Percentiles rank a stretch among this genome's conserved stretches.
These are phyloP conservation scores for Rhingia campestris DNA, from an alignment of 2,888 invertebrate genomes.

Conservation along the genomic window DNA sequence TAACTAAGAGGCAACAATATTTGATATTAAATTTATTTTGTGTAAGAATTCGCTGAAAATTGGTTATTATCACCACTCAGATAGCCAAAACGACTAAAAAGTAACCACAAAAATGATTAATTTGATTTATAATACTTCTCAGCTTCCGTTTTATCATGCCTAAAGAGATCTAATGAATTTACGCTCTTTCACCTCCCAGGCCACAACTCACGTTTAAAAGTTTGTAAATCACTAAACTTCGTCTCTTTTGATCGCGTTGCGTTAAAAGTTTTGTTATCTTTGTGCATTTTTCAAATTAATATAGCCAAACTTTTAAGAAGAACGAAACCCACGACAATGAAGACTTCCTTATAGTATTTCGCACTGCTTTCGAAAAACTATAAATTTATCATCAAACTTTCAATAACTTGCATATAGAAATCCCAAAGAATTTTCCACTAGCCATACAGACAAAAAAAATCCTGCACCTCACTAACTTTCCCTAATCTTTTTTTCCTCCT, in stretches of 20 bases:
- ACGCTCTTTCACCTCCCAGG: slow-evolving; percentile 30
- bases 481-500: slow-evolving; percentile 50
- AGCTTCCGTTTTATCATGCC: slow-evolving; percentile 24
- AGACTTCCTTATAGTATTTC: slow-evolving; percentile 39
- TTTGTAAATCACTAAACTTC: slow-evolving; percentile 69
- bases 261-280: slow-evolving; percentile 68
- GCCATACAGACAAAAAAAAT: slow-evolving; percentile 19
- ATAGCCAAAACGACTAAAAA: slow-evolving; percentile 1
- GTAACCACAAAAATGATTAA: slow-evolving; percentile 39
- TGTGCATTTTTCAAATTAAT: slow-evolving; percentile 72
- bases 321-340: slow-evolving; percentile 15
- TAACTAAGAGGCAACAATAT: too few species aligned
- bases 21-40: too few species aligned
- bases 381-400: slow-evolving; percentile 74
- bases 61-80: too few species aligned
- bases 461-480: slow-evolving; percentile 62
- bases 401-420: slow-evolving; percentile 66
- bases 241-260: slow-evolving; percentile 62
- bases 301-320: slow-evolving; percentile 55
- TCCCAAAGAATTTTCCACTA: slow-evolving; percentile 41
- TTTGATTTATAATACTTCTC: slow-evolving; percentile 28
- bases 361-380: slow-evolving; percentile 67
- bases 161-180: slow-evolving; percentile 40
- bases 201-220: slow-evolving; percentile 57
- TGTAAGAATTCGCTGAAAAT: too few species aligned